Conservation (phyloP, 2,888 invertebrate species). For the Netelia inedita region DNA sequence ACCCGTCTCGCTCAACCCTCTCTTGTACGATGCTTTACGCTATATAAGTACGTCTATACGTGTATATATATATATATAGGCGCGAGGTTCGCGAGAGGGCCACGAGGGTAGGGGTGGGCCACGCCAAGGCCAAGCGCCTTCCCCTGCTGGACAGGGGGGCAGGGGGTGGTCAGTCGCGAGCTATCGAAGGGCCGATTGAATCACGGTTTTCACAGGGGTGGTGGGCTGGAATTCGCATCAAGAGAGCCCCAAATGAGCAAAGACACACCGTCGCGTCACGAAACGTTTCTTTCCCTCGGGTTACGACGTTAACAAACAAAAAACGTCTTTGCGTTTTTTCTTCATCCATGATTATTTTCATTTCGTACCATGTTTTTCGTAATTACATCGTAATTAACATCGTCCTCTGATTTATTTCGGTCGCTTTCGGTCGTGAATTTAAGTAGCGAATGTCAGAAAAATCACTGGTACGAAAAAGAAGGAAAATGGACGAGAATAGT, state of each 20-base stretch:
- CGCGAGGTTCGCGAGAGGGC: slow-evolving; percentile 47
- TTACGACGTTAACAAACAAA: neutral
- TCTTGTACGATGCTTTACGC: slow-evolving; percentile 47
- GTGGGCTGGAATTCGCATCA: slow-evolving; percentile 48
- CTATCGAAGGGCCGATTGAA: slow-evolving; percentile 65
- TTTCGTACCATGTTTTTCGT: no score
- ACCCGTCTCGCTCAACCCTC: slow-evolving; percentile 58
- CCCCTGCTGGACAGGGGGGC: slow-evolving; percentile 3
- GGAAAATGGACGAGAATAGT: neutral
- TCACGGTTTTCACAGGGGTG: slow-evolving; percentile 33
- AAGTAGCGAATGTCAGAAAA: no score
- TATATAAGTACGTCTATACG: slow-evolving; percentile 54
- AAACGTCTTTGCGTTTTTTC: neutral
- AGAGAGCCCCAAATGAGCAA: slow-evolving; percentile 43
- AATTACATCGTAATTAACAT: no score
- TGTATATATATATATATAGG: neutral
- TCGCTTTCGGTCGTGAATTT: no score
- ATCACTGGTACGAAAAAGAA: neutral
- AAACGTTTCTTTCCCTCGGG: slow-evolving; percentile 5
- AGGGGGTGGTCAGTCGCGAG: neutral
- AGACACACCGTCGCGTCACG: neutral
- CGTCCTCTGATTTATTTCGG: no score
- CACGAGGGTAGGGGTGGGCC: slow-evolving; percentile 73
- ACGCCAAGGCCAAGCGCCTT: slow-evolving; percentile 63
- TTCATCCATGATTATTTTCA: no score